Base-by-base conservation (phyloP, 2,888 invertebrate species). In the Nomada flava region DNA sequence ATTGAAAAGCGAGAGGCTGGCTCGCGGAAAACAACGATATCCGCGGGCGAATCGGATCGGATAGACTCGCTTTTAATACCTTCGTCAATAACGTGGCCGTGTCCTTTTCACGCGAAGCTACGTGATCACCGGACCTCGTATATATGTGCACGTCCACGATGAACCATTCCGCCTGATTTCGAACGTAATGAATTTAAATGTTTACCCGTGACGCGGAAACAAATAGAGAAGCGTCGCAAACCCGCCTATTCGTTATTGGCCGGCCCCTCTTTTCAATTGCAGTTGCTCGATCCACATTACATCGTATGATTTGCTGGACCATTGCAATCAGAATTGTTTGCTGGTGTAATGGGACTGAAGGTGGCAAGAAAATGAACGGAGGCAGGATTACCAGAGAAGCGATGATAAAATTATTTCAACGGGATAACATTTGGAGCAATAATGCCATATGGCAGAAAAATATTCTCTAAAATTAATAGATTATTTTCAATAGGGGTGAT, bases 141-240 rank as follows among this genome's bases (percentile, higher is more conserved):
- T 0, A 36, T 36, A 55, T 20, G 69, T 20, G 53, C 26, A 64
- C 65, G 68, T 81, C n/a, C 82, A 62, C 88, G 82, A 87, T 87
- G 78, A 88, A 85, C 87, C 89, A 79, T 88, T 87, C 75, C 65
- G 81, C 79, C 70, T 86, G 89, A 88, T 89, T 88, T 86, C 86
- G 82, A 84, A 76, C 89, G 84, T 90, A 88, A 90, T 90, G 84
- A 88, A 84, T 88, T 86, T 84, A 76, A 87, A 85, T 86, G 89
- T 89, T 88, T 88, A 82, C 74, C 65, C 80, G 76, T 65, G 70
- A 79, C 73, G 80, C 70, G 79, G 57, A 73, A 79, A 79, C 83
- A 79, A 85, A 88, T 86, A 69, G 79, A 53, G 72, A 44, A 72
- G 42, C 68, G 76, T 26, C 57, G 44, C 53, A 55, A 42, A 42